Conservation (phyloP, 2,888 invertebrate genomes). For the Zhengitettix transpicula region DNA sequence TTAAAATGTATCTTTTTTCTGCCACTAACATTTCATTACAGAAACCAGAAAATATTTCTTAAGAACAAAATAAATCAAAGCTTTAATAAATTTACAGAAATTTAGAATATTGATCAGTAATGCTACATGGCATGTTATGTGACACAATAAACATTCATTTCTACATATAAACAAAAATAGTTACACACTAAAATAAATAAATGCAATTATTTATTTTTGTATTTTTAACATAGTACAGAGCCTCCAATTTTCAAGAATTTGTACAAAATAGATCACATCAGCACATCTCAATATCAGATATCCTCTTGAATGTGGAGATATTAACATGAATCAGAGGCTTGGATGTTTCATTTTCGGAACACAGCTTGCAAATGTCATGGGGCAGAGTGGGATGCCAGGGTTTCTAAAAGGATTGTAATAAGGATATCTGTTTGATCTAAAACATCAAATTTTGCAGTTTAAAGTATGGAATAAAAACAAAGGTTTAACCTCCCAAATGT, state of each 20-base stretch:
- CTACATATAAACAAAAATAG: neutral
- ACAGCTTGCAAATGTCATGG: conserved; percentile 1
- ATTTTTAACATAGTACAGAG: conserved; percentile 14
- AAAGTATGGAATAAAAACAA: neutral
- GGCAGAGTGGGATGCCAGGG: neutral
- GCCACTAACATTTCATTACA: too few species aligned
- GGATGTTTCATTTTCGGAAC: conserved; percentile 4
- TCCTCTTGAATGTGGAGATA: neutral
- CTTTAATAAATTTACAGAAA: too few species aligned
- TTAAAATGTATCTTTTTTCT: too few species aligned
- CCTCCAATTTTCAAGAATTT: conserved; percentile 8
- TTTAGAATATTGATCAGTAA: too few species aligned
- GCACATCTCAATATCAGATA: conserved; percentile 9
- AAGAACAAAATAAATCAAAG: too few species aligned
- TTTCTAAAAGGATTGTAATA: conserved; percentile 2
- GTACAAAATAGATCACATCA: conserved; percentile 12
- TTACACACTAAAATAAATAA: conserved; percentile 12
- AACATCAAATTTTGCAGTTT: too few species aligned
- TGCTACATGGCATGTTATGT: too few species aligned
- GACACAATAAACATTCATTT: too few species aligned
- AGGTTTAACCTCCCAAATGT: conserved; percentile 5
- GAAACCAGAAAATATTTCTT: too few species aligned
- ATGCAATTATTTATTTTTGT: conserved; percentile 14
- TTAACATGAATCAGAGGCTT: neutral
- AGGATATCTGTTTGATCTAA: too few species aligned